Conservation (phyloP, 2,113 vertebrate species). For the Cephalophus harveyi region DNA sequence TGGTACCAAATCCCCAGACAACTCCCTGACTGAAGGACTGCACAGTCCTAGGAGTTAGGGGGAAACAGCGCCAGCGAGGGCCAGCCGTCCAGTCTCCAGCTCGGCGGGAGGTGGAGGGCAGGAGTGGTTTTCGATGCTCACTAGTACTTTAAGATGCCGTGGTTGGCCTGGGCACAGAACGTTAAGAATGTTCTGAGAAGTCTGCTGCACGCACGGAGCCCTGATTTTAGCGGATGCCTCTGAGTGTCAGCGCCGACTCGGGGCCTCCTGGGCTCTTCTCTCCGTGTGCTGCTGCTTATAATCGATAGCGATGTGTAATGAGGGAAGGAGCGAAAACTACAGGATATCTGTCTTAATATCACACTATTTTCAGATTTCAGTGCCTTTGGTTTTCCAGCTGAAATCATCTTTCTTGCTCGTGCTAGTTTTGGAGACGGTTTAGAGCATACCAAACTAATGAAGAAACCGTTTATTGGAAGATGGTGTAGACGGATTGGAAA, state of each 20-base stretch:
- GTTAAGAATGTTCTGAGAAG: not conserved
- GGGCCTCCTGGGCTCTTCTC: too few species aligned
- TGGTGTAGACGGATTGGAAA: not conserved
- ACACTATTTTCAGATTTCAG: not conserved
- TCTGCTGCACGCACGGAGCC: not conserved
- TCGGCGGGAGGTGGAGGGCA: not conserved
- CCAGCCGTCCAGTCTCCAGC: not conserved
- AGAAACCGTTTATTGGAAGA: not conserved
- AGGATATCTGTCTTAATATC: not conserved
- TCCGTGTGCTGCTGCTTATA: accelerated
- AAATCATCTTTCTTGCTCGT: not conserved
- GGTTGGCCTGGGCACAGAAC: not conserved
- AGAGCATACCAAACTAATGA: not conserved
- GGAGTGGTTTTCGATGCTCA: not conserved
- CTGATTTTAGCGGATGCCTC: not conserved
- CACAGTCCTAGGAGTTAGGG: not conserved
- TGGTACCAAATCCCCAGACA: not conserved
- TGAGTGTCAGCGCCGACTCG: not conserved
- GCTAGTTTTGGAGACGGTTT: not conserved
- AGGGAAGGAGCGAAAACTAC: not conserved
- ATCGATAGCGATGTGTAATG: not conserved
- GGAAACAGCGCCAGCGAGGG: not conserved
- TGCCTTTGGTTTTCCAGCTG: not conserved
- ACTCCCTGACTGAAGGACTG: not conserved
- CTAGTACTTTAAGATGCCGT: not conserved